These are phyloP conservation scores for Apamea epomidion DNA, from an alignment of 2,888 invertebrate species.

Conservation along the genomic window DNA sequence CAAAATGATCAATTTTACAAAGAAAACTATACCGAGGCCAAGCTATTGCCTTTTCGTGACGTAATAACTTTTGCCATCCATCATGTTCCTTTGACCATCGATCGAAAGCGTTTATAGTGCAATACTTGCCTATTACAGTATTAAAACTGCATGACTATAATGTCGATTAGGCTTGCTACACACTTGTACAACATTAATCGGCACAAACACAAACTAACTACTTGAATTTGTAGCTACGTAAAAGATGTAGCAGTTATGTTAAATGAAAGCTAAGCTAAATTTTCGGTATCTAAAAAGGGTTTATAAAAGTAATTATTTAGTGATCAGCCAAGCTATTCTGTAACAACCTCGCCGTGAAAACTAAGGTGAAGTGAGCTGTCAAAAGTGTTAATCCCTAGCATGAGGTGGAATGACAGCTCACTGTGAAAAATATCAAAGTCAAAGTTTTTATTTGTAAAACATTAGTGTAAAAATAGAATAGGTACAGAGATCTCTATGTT, in stretches of 20 bases:
- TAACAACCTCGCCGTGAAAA: too few relatives aligned
- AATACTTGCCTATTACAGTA: neutral
- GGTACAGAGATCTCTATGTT: too few relatives aligned
- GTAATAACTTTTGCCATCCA: neutral
- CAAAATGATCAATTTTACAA: neutral
- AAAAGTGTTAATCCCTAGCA: too few relatives aligned
- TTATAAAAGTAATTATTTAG: neutral
- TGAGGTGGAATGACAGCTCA: too few relatives aligned
- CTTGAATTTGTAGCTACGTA: neutral
- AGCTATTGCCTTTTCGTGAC: neutral
- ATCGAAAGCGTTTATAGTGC: neutral
- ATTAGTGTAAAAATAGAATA: too few relatives aligned
- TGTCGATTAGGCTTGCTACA: neutral
- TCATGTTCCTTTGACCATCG: neutral
- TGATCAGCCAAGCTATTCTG: too few relatives aligned
- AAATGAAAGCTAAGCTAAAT: neutral
- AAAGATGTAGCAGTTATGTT: neutral
- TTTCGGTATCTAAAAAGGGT: too few relatives aligned
- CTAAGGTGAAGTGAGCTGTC: too few relatives aligned
- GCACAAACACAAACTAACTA: neutral
- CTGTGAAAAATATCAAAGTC: too few relatives aligned
- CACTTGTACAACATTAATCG: neutral
- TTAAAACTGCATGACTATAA: slow-evolving; percentile 7
- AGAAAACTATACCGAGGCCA: neutral
- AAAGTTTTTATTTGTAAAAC: too few relatives aligned